These are phyloP conservation scores for Peromyscus maniculatus DNA, from an alignment of 2,113 vertebrate genomes.

Conservation along the genomic window DNA sequence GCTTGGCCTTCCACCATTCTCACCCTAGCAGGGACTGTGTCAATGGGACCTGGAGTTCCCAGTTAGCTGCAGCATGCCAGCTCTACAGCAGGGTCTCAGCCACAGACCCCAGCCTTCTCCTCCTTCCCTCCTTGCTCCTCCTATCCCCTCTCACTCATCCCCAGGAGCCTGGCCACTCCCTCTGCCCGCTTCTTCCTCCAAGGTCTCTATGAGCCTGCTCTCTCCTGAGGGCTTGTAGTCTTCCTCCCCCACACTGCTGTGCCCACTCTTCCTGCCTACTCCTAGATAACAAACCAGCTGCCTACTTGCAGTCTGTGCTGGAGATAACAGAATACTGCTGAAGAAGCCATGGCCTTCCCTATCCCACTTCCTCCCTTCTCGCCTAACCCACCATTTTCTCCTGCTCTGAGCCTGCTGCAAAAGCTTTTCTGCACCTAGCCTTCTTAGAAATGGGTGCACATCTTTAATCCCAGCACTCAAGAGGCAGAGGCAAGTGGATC, in stretches of 20 bases:
- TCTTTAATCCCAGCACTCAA: no score
- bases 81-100: background rate
- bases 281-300: background rate
- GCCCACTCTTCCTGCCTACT: background rate
- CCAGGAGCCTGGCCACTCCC: background rate
- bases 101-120: no score
- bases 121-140: background rate
- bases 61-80: background rate
- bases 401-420: background rate
- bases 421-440: background rate
- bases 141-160: background rate
- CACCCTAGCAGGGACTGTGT: background rate
- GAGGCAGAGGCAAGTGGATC: no score
- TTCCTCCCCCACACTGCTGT: background rate
- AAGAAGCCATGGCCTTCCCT: background rate
- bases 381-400: background rate
- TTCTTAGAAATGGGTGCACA: background rate
- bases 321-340: background rate
- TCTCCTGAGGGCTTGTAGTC: background rate
- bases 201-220: background rate
- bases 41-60: background rate
- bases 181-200: background rate
- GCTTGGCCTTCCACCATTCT: background rate
- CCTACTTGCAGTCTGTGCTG: background rate
- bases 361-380: background rate